Conservation (phyloP, 2,797 vertebrate genomes). For the Rousettus madagascariensis region DNA sequence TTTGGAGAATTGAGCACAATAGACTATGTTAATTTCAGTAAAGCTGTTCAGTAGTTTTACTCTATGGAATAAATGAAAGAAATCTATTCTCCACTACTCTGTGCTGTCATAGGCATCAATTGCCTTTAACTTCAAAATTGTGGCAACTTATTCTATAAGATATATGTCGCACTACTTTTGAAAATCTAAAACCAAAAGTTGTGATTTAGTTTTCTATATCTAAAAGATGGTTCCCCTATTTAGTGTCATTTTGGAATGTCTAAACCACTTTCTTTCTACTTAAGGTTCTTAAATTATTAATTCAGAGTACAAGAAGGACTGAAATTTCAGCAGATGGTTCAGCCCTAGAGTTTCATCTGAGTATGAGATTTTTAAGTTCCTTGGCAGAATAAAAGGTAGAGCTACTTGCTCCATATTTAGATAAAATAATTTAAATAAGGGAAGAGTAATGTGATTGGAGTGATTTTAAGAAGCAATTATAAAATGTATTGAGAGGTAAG, state of each 20-base stretch:
- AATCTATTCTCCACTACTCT: not conserved
- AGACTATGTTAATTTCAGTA: not conserved
- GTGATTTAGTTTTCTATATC: not conserved
- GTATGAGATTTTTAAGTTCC: conserved; percentile 10
- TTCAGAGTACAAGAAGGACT: not conserved
- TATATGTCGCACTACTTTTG: not conserved
- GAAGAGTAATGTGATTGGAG: not conserved
- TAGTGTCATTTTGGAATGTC: not conserved
- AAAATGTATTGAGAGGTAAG: not conserved
- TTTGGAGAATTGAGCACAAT: not conserved
- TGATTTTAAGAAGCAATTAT: not conserved
- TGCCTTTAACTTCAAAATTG: not conserved
- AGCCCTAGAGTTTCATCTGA: not conserved
- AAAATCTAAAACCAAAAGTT: not conserved
- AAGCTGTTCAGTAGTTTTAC: not conserved
- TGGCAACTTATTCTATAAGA: not conserved
- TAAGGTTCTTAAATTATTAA: not conserved
- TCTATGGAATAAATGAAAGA: not conserved
- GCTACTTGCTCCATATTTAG: conserved; percentile 32
- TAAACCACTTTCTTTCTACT: not conserved
- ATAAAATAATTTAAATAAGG: conserved; percentile 29
- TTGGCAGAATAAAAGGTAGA: conserved; percentile 42
- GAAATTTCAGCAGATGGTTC: conserved; percentile 38
- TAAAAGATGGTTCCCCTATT: not conserved
- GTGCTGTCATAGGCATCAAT: not conserved